Percentiles rank a stretch among this genome's conserved stretches.
These are phyloP conservation scores for Lota lota DNA, from an alignment of 2,113 vertebrate genomes.

Conservation along the genomic window DNA sequence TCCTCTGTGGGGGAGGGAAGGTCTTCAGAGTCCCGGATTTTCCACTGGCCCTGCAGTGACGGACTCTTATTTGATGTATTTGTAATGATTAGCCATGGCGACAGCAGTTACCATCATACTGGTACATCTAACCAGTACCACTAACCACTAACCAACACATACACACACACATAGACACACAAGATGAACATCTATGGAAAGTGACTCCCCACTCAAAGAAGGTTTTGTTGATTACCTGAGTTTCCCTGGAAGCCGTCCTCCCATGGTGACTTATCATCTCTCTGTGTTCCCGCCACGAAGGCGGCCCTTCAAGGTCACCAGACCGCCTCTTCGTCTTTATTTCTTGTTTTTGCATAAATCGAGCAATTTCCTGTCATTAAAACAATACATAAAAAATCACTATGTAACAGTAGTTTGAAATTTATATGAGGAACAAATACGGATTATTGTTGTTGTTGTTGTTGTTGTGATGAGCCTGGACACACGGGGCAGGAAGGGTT, in stretches of 20 bases:
- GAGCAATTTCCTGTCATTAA: conserved; percentile 75
- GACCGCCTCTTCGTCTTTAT: conserved; percentile 66
- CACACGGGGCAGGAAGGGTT: neutral
- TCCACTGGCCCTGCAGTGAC: conserved; percentile 48
- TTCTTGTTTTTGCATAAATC: conserved; percentile 79
- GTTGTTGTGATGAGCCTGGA: neutral
- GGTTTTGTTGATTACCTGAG: conserved; percentile 45
- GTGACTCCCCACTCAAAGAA: too few species aligned
- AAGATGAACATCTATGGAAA: too few species aligned
- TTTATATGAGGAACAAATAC: neutral
- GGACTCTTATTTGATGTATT: neutral
- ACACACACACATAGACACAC: too few species aligned
- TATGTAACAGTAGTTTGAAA: neutral
- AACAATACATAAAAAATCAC: neutral
- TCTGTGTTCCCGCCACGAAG: conserved; percentile 48
- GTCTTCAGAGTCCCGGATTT: conserved; percentile 65
- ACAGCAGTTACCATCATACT: too few species aligned
- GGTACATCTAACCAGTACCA: too few species aligned
- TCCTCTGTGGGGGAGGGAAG: conserved; percentile 64
- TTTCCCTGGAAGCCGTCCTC: conserved; percentile 47
- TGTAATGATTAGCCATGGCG: too few species aligned
- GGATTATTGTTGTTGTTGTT: neutral
- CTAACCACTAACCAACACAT: too few species aligned
- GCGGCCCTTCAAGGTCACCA: conserved; percentile 52
- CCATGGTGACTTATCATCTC: conserved; percentile 50